Conservation (phyloP, 2,797 vertebrate species). For the Manis javanica region DNA sequence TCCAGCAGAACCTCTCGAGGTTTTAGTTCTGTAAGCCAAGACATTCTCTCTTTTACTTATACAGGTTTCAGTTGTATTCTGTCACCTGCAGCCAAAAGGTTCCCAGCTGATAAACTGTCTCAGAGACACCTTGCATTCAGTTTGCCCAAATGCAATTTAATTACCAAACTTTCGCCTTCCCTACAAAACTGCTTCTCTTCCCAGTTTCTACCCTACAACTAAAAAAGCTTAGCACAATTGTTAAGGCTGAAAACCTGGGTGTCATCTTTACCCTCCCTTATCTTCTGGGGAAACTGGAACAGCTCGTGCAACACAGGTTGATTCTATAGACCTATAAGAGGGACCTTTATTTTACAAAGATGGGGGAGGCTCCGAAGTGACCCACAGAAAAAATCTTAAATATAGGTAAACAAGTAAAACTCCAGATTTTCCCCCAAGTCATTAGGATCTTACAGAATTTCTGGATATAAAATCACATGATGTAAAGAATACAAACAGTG, state of each 20-base stretch:
- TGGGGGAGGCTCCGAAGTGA: background rate
- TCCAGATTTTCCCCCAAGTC: background rate
- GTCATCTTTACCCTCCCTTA: background rate
- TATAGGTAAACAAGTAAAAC: background rate
- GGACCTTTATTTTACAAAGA: background rate
- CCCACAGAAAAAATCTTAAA: background rate
- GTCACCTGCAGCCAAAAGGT: background rate
- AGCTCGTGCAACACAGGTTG: background rate
- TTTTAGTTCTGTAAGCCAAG: background rate
- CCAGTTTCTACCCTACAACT: background rate
- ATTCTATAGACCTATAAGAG: background rate
- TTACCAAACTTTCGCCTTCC: background rate
- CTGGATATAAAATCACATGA: background rate
- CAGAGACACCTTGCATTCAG: background rate
- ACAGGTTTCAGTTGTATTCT: background rate
- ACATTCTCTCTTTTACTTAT: background rate
- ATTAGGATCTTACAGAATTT: background rate
- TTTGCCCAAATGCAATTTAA: background rate
- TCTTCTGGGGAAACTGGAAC: background rate
- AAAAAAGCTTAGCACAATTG: background rate
- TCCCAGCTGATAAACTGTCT: background rate
- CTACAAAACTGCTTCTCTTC: background rate
- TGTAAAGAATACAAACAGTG: background rate
- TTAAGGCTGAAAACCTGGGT: background rate
- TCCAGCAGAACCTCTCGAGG: background rate